Evolutionary conservation across 2,888 invertebrate genomes (phyloP), one percentile per base, ranked within the genome.

Genomic region (Acholoe squamosa): DNA sequence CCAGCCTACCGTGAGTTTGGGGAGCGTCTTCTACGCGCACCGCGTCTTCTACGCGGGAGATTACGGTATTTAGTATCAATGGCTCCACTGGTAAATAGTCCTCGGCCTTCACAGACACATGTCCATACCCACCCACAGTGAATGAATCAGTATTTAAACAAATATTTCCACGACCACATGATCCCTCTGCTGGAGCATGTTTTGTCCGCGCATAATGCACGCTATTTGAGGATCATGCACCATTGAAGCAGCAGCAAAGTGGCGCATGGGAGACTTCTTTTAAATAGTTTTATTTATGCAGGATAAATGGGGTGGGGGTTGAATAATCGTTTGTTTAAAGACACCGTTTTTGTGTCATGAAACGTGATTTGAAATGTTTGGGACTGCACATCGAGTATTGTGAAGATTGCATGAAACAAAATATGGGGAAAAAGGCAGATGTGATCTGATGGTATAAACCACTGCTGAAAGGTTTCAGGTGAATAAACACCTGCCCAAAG

Each of bases 211-310:
- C 61, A 61, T 19, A n/a, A n/a, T 61, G 61, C 61, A 61, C n/a
- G 61, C 61, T 61, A n/a, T 61, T 61, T 61, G 61, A 14, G 61
- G 61, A 61, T 61, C 61, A n/a, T 61, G 61, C n/a, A 0, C 14
- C n/a, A 3, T 1, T n/a, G n/a, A 61, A 61, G 61, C 22, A 61
- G 19, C 61, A 7, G 43, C 43, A 10, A 7, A 61, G n/a, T n/a
- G n/a, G n/a, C 61, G 61, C 61, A 3, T 61, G 61, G 61, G 61
- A 43, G 43, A n/a, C n/a, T 61, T 61, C 61, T 61, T 61, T 61
- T 43, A 43, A 43, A 43, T 7, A 7, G 10, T 43, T 43, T 43
- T 43, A 43, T 43, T 43, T 43, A 43, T 7, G 10, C 10, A 43
- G 10, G 10, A 43, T 43, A 43, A 43, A 43, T 3, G 43, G 43